These are phyloP conservation scores for Smithornis capensis DNA, from an alignment of 2,113 vertebrate genomes.

Conservation along the genomic window DNA sequence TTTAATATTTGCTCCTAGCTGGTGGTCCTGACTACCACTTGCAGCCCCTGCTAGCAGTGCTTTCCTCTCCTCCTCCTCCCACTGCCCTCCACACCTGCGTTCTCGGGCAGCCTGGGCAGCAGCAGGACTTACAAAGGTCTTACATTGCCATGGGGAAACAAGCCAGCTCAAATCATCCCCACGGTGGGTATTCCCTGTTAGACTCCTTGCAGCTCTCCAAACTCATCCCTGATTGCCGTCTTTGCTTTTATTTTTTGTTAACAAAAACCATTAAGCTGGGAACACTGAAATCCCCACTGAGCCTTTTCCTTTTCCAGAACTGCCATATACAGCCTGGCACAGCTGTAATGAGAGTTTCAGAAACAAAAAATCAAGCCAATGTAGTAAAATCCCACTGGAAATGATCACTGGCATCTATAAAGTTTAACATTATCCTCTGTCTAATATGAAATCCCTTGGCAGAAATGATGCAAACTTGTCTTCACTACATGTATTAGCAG, in stretches of 20 bases:
- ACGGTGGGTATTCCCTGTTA: rapidly evolving
- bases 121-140: neutral
- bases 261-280: neutral
- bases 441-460: constrained; percentile 1
- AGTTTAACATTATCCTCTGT: constrained; percentile 6
- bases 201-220: neutral
- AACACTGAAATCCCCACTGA: constrained; percentile 11
- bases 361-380: constrained; percentile 31
- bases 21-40: neutral
- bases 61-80: neutral
- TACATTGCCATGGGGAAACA: neutral
- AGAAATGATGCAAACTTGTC: constrained; percentile 9
- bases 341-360: constrained; percentile 1
- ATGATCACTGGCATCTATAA: neutral
- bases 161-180: neutral
- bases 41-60: neutral
- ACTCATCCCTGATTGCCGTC: neutral
- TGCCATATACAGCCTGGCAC: neutral
- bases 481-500: neutral
- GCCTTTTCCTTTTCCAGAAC: neutral
- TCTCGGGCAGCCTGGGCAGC: neutral
- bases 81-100: rapidly evolving
- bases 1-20: neutral
- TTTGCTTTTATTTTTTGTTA: constrained; percentile 29
- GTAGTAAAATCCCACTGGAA: constrained; percentile 21